Percentiles rank a stretch among this genome's conserved stretches.
Evolutionary conservation across 2,113 vertebrate genomes (phyloP).

Genomic region (Scophthalmus maximus): DNA sequence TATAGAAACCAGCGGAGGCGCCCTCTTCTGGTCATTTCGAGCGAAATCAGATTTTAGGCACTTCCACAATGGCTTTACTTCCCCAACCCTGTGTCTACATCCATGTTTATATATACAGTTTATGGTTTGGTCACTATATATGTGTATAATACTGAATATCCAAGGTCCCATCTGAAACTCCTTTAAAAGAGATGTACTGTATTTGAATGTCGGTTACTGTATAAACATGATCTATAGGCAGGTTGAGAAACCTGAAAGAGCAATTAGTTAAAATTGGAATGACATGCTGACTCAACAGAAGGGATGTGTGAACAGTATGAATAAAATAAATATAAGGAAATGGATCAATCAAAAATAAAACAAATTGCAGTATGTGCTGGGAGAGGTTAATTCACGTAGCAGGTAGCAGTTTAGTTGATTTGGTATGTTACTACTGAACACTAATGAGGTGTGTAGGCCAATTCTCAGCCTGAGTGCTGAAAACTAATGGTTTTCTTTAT

Average conservation of each 20-base stretch:
- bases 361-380: neutral
- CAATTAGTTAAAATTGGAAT: neutral
- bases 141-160: no score
- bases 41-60: no score
- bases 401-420: constrained; percentile 8
- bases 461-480: constrained; percentile 10
- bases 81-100: no score
- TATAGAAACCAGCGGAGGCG: no score
- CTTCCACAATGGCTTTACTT: no score
- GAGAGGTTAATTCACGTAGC: constrained; percentile 8
- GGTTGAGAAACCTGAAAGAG: neutral
- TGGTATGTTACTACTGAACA: neutral
- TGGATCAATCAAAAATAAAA: neutral
- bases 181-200: neutral
- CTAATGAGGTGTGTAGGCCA: constrained; percentile 34
- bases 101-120: no score
- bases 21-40: no score
- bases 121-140: no score
- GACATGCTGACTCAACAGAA: neutral
- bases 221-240: neutral
- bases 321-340: constrained; percentile 4
- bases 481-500: constrained; percentile 38
- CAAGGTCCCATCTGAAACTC: no score
- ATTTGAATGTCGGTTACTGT: neutral
- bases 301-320: neutral